phyloP scores from a whole-genome alignment of 2,113 vertebrate genomes.

The Limanda limanda region DNA sequence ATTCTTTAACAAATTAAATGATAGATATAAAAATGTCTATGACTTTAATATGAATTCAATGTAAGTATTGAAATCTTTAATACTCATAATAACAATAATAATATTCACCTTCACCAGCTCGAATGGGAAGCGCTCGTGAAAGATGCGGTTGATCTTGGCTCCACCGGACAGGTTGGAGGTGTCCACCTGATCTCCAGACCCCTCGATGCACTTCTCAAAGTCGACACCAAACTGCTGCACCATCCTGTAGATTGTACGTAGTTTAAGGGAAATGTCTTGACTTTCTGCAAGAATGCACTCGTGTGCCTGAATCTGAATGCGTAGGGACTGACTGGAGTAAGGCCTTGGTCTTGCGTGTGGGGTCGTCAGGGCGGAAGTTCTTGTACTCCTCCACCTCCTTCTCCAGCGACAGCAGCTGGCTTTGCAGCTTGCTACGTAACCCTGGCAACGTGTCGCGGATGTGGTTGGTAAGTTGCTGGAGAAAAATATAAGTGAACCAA shows the following conservation, averaged over 20 bases:
- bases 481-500: neutral
- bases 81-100: neutral
- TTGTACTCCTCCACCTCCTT: slow-evolving; percentile 98
- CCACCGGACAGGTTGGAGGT: slow-evolving; percentile 94
- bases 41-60: neutral
- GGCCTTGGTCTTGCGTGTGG: slow-evolving; percentile 94
- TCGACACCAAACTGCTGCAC: slow-evolving; percentile 97
- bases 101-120: slow-evolving; percentile 92
- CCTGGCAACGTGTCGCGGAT: slow-evolving; percentile 93
- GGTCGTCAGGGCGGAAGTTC: slow-evolving; percentile 95
- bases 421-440: slow-evolving; percentile 94
- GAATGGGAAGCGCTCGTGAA: slow-evolving; percentile 95
- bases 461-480: slow-evolving; percentile 98
- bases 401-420: slow-evolving; percentile 93
- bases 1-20: too few species aligned
- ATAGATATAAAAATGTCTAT: neutral
- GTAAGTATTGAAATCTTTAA: neutral
- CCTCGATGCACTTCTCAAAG: slow-evolving; percentile 97
- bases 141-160: slow-evolving; percentile 95
- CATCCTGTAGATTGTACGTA: slow-evolving; percentile 82
- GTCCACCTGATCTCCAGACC: slow-evolving; percentile 96
- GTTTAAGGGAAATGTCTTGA: neutral
- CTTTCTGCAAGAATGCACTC: neutral
- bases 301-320: slow-evolving; percentile 1
- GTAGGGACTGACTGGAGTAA: slow-evolving; percentile 86